phyloP scores from a whole-genome alignment of 1,140 invertebrate genomes.

The Thaumetopoea pityocampa region DNA sequence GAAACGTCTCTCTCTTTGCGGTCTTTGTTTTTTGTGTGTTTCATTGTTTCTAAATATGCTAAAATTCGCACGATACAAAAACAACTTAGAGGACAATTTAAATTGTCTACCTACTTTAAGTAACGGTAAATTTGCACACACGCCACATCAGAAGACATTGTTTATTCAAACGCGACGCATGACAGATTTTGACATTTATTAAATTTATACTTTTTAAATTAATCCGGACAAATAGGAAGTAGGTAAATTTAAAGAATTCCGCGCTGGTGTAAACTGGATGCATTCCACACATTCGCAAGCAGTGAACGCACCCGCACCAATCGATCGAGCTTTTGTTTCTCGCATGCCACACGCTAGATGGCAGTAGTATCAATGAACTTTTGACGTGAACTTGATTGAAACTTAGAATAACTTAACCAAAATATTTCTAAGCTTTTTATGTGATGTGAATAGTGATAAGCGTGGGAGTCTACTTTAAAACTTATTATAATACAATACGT shows the following conservation, averaged over 20 bases:
- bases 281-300: conserved; percentile 30
- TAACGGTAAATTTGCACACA: conserved; percentile 5
- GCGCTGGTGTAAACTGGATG: conserved; percentile 37
- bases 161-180: conserved; percentile 26
- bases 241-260: conserved; percentile 35
- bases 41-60: conserved; percentile 35
- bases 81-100: neutral
- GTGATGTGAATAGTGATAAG: conserved; percentile 41
- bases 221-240: too few species aligned
- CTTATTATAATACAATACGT: conserved; percentile 34
- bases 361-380: conserved; percentile 57
- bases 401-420: conserved; percentile 70
- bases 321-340: conserved; percentile 55
- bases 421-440: conserved; percentile 64
- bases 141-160: too few species aligned
- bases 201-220: too few species aligned
- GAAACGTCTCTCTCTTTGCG: too few species aligned
- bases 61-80: neutral
- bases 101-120: conserved; percentile 3
- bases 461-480: conserved; percentile 34
- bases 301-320: conserved; percentile 43
- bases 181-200: conserved; percentile 44
- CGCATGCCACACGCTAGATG: conserved; percentile 59
- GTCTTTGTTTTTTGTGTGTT: too few species aligned
- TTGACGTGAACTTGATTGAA: conserved; percentile 71